Percentiles rank a stretch among this genome's conserved stretches.
These are phyloP conservation scores for Fundulus diaphanus DNA, from an alignment of 2,797 vertebrate genomes.

Conservation along the genomic window DNA sequence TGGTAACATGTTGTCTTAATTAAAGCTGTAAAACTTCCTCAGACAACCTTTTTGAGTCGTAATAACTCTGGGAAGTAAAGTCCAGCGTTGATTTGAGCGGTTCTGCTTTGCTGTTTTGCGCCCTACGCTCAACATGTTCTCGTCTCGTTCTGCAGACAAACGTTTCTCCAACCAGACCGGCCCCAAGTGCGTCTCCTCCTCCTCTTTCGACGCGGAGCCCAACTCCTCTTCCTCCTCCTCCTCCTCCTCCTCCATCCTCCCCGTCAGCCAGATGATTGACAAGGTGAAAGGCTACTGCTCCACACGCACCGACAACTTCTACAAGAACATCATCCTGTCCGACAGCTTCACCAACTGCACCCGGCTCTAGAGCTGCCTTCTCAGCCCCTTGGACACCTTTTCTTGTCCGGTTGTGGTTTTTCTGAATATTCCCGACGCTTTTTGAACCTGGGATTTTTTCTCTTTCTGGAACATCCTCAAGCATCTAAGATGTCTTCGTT, in stretches of 20 bases:
- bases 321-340: slow-evolving; percentile 96
- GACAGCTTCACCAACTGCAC: slow-evolving; percentile 93
- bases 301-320: slow-evolving; percentile 93
- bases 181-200: slow-evolving; percentile 81
- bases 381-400: background rate
- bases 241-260: slow-evolving; percentile 89
- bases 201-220: slow-evolving; percentile 82
- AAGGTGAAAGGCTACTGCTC: slow-evolving; percentile 95
- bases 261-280: slow-evolving; percentile 94
- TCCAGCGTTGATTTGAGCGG: background rate
- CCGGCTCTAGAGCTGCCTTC: slow-evolving; percentile 82
- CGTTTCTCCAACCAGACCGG: slow-evolving; percentile 82
- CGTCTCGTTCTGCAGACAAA: slow-evolving; percentile 79
- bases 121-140: background rate
- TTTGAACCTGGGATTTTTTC: background rate
- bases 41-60: background rate
- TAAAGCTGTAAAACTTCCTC: too few species aligned
- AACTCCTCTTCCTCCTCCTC: slow-evolving; percentile 59
- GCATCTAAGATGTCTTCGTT: background rate
- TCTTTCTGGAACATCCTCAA: background rate
- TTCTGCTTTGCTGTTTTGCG: background rate
- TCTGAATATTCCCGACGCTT: background rate
- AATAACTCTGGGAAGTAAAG: background rate
- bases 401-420: background rate
- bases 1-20: too few species aligned